Percentiles rank a stretch among this genome's conserved stretches.
phyloP scores from a whole-genome alignment of 2,113 vertebrate genomes.

The Neotoma lepida region DNA sequence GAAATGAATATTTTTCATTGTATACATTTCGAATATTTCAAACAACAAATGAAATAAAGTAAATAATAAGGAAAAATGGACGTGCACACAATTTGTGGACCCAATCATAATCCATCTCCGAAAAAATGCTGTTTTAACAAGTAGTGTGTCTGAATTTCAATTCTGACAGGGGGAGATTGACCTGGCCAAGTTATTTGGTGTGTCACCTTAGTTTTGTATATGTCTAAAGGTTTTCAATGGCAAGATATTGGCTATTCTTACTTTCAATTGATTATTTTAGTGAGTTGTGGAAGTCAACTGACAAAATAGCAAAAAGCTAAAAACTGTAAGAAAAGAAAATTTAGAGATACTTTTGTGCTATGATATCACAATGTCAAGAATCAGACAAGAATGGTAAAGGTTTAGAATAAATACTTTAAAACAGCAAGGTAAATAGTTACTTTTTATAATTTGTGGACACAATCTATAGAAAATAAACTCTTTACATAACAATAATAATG shows the following conservation, averaged over 20 bases:
- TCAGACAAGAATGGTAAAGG: not conserved
- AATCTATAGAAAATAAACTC: constrained; percentile 5
- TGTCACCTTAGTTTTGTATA: constrained; percentile 5
- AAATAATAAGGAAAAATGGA: not conserved
- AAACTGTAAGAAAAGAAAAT: not conserved
- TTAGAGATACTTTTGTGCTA: not conserved
- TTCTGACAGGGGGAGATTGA: not conserved
- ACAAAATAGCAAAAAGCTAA: not conserved
- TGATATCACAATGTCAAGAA: constrained; percentile 5
- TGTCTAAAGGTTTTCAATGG: constrained; percentile 1
- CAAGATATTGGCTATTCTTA: not conserved
- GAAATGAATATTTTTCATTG: not conserved
- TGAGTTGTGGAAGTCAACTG: not conserved
- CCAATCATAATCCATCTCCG: not conserved
- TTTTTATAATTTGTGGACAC: constrained; percentile 25
- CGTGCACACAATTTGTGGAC: not conserved
- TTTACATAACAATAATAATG: constrained; percentile 48
- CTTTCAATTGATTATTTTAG: not conserved
- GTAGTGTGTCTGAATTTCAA: not conserved
- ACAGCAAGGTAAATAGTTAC: not conserved
- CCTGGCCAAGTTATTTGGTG: not conserved
- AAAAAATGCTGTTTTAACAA: not conserved
- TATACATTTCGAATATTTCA: not conserved
- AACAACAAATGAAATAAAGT: not conserved
- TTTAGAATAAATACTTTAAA: constrained; percentile 59